Evolutionary conservation across 2,888 invertebrate species (phyloP), one percentile per base, ranked within the genome.

Genomic region (Halictus ligatus): DNA sequence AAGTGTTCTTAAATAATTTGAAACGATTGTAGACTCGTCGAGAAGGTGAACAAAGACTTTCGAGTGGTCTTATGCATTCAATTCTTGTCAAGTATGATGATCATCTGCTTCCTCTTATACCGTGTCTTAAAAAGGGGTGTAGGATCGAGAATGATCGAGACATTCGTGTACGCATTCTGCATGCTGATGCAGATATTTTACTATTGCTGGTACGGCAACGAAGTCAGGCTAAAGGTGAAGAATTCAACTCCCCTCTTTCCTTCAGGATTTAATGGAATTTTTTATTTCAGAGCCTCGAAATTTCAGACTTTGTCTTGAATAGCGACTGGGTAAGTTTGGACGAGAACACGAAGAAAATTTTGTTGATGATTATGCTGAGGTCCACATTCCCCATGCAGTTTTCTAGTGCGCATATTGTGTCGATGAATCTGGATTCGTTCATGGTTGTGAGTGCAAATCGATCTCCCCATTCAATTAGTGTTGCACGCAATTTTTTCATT

Each of bases 111-210:
- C 48, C 40, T 13, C 2, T 21, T 88, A 6, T 88, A 75, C 21
- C 78, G 64, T 46, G 8, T 88, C 13, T n/a, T 72, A 0, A 60
- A 60, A 15, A 8, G 40, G 2, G 29, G 35, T n/a, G 0, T 76
- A 7, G 74, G 40, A 2, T 40, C 21, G 15, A 43, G 69, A 46
- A 54, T 71, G 13, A 1, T 81, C 0, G 13, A 75, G 35, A 43
- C 69, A 1, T 12, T 73, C 0, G 1, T 72, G 1, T 90, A 89
- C 73, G 71, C 87, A 13, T 25, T 21, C 25, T 87, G 89, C 75
- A 73, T 88, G 84, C 21, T 89, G 46, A 71, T 87, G 1, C 91
- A 93, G 77, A 89, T 93, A 67, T 92, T 91, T 81, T 87, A 92
- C 35, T 88, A 84, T 21, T 89, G 89, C 69, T 89, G 85, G 85